Evolutionary conservation across 2,888 invertebrate genomes (phyloP).

Genomic region (Netelia melanura): DNA sequence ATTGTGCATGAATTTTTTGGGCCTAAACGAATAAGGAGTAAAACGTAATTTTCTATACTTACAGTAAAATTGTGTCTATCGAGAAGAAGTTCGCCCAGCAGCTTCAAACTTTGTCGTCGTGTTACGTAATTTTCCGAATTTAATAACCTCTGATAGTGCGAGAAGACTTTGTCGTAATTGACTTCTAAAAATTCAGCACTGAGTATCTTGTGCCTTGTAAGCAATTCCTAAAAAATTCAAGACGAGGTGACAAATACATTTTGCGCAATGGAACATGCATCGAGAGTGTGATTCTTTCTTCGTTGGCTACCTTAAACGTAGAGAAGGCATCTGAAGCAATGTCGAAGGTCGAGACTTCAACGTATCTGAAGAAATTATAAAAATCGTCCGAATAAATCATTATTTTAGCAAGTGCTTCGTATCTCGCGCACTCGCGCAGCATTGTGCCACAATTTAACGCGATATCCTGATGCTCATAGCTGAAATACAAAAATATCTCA

Average conservation of each 20-base stretch:
- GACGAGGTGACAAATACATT: background rate
- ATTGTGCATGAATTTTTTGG: conserved; percentile 75
- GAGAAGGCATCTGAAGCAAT: conserved; percentile 99
- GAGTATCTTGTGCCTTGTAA: conserved; percentile 97
- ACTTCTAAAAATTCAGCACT: conserved; percentile 99
- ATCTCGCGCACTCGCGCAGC: conserved; percentile 99
- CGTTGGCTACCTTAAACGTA: conserved; percentile 96
- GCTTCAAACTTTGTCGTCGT: conserved; percentile 98
- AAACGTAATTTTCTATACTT: conserved; percentile 78
- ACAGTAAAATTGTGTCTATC: conserved; percentile 99
- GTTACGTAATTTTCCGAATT: conserved; percentile 99
- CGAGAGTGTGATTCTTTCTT: background rate
- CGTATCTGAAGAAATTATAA: conserved; percentile 99
- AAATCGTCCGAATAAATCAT: conserved; percentile 99
- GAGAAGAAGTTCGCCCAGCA: conserved; percentile 97
- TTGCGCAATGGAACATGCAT: background rate
- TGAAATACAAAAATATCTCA: conserved; percentile 80
- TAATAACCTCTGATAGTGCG: conserved; percentile 97
- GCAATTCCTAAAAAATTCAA: conserved; percentile 90
- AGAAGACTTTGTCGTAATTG: conserved; percentile 99
- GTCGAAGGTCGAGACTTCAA: conserved; percentile 99
- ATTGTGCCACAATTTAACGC: conserved; percentile 99
- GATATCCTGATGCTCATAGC: conserved; percentile 99
- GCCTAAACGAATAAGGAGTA: conserved; percentile 90
- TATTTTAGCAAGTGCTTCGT: conserved; percentile 99